Conservation (phyloP, 2,113 vertebrate genomes). For the Zosterops borbonicus region DNA sequence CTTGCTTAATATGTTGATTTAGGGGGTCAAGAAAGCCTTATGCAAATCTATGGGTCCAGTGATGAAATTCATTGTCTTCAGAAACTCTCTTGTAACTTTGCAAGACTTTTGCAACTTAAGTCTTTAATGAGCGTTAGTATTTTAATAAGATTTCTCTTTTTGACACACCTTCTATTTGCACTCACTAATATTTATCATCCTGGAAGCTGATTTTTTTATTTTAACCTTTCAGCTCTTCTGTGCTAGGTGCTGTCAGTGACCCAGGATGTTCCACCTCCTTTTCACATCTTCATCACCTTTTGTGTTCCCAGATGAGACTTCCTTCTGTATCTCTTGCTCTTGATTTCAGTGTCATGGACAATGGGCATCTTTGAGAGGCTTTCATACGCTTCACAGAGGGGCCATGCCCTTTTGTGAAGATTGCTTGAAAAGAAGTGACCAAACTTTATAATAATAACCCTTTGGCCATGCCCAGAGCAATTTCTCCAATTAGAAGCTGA, state of each 20-base stretch:
- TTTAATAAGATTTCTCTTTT: constrained; percentile 39
- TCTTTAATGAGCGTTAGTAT: constrained; percentile 44
- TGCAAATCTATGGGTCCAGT: neutral
- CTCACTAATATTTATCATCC: neutral
- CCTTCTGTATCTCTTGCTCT: neutral
- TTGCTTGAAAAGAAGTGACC: constrained; percentile 29
- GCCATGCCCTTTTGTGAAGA: neutral
- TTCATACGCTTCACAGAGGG: neutral
- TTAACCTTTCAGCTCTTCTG: neutral
- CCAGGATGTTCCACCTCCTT: neutral
- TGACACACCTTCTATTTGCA: constrained; percentile 49
- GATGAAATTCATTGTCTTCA: neutral
- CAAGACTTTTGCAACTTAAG: constrained; percentile 24
- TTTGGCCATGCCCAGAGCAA: neutral
- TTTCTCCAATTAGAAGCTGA: constrained; percentile 52
- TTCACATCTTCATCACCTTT: neutral
- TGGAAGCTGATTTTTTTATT: neutral
- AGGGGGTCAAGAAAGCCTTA: neutral
- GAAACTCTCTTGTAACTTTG: constrained; percentile 19
- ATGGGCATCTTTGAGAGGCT: constrained; percentile 35
- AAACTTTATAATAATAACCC: neutral
- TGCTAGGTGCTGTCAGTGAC: neutral
- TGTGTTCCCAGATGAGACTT: neutral
- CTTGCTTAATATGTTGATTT: neutral
- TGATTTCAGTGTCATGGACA: neutral